These are phyloP conservation scores for Onychorhynchus coronatus DNA, from an alignment of 2,113 vertebrate species.

Conservation along the genomic window DNA sequence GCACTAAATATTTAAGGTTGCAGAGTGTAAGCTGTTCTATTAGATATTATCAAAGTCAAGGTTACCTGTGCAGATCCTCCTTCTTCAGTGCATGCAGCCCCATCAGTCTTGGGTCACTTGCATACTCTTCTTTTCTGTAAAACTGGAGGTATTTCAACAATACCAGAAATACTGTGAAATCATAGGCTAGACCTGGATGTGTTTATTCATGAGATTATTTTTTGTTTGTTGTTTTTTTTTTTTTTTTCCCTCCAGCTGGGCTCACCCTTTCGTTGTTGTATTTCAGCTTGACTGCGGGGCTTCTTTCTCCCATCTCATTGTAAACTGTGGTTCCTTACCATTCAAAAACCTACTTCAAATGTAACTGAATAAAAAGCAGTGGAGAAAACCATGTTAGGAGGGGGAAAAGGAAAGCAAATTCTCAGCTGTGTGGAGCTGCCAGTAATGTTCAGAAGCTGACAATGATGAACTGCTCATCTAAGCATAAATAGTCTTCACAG, in stretches of 20 bases:
- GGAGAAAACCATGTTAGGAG: background rate
- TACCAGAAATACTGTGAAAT: background rate
- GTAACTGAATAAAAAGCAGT: background rate
- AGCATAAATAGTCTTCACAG: background rate
- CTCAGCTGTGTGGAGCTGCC: background rate
- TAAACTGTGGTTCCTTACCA: background rate
- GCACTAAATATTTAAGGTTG: background rate
- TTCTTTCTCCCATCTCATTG: background rate
- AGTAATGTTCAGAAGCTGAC: background rate
- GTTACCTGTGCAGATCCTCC: background rate
- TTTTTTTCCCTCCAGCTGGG: background rate
- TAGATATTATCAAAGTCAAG: background rate
- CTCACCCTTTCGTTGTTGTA: background rate
- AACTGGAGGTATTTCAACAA: background rate
- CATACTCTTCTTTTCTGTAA: background rate
- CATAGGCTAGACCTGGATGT: background rate
- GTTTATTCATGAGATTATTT: background rate
- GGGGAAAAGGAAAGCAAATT: background rate
- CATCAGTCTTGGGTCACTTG: background rate
- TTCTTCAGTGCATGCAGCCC: background rate
- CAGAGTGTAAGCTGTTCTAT: background rate
- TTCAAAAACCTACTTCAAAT: conserved; percentile 24
- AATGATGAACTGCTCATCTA: background rate
- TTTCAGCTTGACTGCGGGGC: background rate
- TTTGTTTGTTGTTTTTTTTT: background rate